Base-by-base conservation (phyloP, 2,888 invertebrate genomes). In the Neoscelio sp. region DNA sequence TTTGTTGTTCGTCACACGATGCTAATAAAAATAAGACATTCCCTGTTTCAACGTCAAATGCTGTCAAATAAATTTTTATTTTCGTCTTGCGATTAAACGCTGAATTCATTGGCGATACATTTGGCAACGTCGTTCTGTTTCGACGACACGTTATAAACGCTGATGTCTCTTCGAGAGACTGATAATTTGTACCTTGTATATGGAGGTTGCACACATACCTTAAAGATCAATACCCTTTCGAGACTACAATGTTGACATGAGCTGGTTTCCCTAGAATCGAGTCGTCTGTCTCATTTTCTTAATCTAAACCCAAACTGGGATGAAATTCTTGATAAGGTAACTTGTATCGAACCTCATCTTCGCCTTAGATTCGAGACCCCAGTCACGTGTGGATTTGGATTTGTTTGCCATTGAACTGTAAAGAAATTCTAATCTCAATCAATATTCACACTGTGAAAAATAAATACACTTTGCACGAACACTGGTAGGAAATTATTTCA, bases 251-350 rank as follows among this genome's bases (percentile, higher is more conserved):
- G 42, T 65, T 30, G 50, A 50, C 35, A 42, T 40, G 50, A 65
- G 40, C 50, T 30, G 40, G 50, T 65, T 52, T 52, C 65, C 52
- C 48, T 40, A 38, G 40, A 35, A 40, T 10, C 20, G 30, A 65
- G 40, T 52, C 18, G 28, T 65, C 20, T 26, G 40, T 52, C 52
- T 65, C 42, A 65, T 52, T 65, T 65, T 65, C 65, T 52, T 65
- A 65, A 50, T 52, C 52, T 38, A 4, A 52, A 1, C 15, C 50
- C 65, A 65, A 65, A 64, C 40, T 50, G 13, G 52, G 40, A 46
- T 42, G 17, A 52, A 52, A 40, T 42, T 18, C 52, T 65, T 52
- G 52, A 65, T 65, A 64, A 48, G 60, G 23, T 10, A 38, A 28
- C 48, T 33, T 48, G 18, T 28, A 26, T 42, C 28, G 17, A 42